Conservation (phyloP, 2,113 vertebrate genomes). For the Pseudopodoces humilis region DNA sequence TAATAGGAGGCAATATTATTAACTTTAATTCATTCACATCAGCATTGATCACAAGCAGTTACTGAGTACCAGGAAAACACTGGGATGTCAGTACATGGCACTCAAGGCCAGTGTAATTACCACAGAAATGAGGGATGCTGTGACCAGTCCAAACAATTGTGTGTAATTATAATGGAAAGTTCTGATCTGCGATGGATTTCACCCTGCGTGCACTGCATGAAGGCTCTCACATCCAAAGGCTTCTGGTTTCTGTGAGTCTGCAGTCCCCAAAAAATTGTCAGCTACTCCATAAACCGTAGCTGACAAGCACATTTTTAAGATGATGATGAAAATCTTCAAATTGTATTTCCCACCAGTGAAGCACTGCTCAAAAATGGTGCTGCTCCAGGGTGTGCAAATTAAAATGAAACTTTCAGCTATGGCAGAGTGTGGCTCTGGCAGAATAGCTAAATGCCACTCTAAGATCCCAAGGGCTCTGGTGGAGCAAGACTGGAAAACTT, state of each 20-base stretch:
- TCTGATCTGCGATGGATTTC: neutral
- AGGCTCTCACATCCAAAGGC: neutral
- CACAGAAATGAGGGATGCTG: neutral
- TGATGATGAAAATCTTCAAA: neutral
- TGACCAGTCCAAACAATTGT: neutral
- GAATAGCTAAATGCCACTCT: neutral
- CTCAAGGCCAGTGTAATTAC: neutral
- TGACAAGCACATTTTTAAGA: neutral
- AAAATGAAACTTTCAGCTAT: neutral
- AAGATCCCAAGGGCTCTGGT: neutral
- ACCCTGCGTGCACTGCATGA: rapidly evolving
- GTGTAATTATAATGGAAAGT: neutral
- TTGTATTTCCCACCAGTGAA: neutral
- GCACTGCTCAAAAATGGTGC: neutral
- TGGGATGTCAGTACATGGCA: neutral
- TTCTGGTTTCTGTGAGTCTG: neutral
- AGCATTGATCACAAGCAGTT: constrained; percentile 29
- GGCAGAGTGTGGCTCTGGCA: neutral
- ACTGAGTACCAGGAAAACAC: neutral
- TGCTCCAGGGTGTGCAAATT: neutral
- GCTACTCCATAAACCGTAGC: neutral
- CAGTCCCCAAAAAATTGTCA: neutral
- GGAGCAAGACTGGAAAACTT: neutral
- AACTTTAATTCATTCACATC: constrained; percentile 16
- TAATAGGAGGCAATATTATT: constrained; percentile 22